Percentiles rank a stretch among this genome's conserved stretches.
These are phyloP conservation scores for Phania funesta DNA, from an alignment of 2,888 invertebrate genomes.

Conservation along the genomic window DNA sequence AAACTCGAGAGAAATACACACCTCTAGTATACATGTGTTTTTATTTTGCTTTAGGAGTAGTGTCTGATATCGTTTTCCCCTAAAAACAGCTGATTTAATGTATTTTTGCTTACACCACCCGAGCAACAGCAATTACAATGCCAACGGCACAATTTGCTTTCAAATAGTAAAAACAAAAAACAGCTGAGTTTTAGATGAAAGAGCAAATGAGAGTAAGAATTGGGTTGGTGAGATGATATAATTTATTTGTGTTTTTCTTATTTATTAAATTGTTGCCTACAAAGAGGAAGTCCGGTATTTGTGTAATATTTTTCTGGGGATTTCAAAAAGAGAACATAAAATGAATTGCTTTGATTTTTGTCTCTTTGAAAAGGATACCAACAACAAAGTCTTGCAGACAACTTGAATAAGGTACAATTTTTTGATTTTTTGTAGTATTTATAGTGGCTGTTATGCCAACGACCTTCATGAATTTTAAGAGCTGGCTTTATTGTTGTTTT, in stretches of 20 bases:
- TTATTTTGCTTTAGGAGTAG: neutral
- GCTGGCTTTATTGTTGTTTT: slow-evolving; percentile 53
- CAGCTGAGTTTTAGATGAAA: slow-evolving; percentile 65
- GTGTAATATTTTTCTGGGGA: neutral
- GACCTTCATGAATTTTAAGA: slow-evolving; percentile 78
- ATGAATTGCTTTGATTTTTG: slow-evolving; percentile 10
- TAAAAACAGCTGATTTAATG: slow-evolving; percentile 73
- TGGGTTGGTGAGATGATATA: neutral
- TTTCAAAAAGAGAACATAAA: slow-evolving; percentile 19
- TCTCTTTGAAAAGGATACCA: neutral
- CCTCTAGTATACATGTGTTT: slow-evolving; percentile 45
- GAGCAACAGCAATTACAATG: slow-evolving; percentile 23
- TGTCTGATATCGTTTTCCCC: neutral
- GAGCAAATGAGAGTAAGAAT: slow-evolving; percentile 51
- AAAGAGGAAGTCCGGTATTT: slow-evolving; percentile 69
- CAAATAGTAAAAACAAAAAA: slow-evolving; percentile 50
- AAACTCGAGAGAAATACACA: slow-evolving; percentile 61
- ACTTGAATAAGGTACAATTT: slow-evolving; percentile 71
- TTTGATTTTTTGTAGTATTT: slow-evolving; percentile 64
- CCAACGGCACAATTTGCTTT: slow-evolving; percentile 18
- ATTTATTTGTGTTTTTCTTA: neutral
- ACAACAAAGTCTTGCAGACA: slow-evolving; percentile 44
- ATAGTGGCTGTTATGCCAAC: slow-evolving; percentile 76
- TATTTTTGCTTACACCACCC: slow-evolving; percentile 31
- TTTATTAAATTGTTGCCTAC: slow-evolving; percentile 11